Conservation (phyloP, 2,797 vertebrate genomes). For the Amphiprion clarkii region DNA sequence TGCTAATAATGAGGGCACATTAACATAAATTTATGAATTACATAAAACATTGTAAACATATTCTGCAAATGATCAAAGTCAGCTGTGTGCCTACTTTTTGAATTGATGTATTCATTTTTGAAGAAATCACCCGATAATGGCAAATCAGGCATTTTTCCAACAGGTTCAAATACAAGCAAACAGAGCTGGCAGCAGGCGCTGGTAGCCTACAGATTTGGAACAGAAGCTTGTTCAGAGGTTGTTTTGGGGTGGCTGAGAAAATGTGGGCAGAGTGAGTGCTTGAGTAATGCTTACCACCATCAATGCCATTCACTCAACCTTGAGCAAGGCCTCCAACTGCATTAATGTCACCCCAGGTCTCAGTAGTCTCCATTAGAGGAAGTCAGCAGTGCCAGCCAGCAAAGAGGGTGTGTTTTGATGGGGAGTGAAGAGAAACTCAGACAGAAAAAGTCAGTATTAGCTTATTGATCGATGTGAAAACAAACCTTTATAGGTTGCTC, state of each 20-base stretch:
- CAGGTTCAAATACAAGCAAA: slow-evolving; percentile 29
- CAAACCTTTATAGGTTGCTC: background rate
- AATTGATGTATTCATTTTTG: background rate
- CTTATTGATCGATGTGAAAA: background rate
- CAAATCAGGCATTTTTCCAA: slow-evolving; percentile 2
- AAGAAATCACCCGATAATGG: slow-evolving; percentile 11
- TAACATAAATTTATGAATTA: slow-evolving; percentile 44
- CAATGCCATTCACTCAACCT: slow-evolving; percentile 12
- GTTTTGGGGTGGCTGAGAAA: slow-evolving; percentile 1
- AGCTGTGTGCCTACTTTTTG: background rate
- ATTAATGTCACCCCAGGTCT: slow-evolving; percentile 7
- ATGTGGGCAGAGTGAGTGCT: slow-evolving; percentile 1
- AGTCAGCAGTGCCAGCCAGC: background rate
- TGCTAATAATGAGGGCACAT: slow-evolving; percentile 54
- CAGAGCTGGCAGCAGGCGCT: slow-evolving; percentile 22
- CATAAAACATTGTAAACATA: slow-evolving; percentile 17
- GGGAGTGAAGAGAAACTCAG: background rate
- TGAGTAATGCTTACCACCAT: background rate
- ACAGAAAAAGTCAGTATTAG: background rate
- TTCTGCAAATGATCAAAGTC: slow-evolving; percentile 7
- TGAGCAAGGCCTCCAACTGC: background rate
- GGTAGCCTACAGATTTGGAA: slow-evolving; percentile 19
- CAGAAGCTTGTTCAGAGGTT: slow-evolving; percentile 29
- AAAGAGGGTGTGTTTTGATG: background rate
- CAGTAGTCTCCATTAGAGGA: background rate